A percentile compares a stretch with the other conserved stretches of the same genome.
Conservation (phyloP, 2,797 vertebrate genomes). For the Salarias fasciatus region DNA sequence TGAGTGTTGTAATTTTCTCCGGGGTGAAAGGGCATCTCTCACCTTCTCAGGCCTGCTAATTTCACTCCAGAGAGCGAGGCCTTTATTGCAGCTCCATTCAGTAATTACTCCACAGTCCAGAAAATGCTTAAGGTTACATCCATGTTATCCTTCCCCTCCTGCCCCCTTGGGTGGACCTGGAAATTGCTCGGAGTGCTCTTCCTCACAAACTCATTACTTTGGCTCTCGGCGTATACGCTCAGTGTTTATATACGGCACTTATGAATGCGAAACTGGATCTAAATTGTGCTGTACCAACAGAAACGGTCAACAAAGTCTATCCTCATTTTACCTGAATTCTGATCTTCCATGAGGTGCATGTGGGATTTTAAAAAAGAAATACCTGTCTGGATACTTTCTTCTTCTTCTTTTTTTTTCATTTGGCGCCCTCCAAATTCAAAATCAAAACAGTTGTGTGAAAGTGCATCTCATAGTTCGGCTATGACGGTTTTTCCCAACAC, state of each 20-base stretch:
- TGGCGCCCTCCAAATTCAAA: background rate
- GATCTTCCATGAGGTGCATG: slow-evolving; percentile 23
- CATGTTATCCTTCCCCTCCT: slow-evolving; percentile 37
- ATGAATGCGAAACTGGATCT: slow-evolving; percentile 46
- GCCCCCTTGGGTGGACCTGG: slow-evolving; percentile 48
- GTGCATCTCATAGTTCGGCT: slow-evolving; percentile 11
- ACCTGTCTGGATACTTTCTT: slow-evolving; percentile 12
- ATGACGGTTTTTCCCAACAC: slow-evolving; percentile 39
- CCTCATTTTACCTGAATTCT: slow-evolving; percentile 20
- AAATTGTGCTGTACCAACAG: slow-evolving; percentile 34
- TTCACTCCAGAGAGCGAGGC: slow-evolving; percentile 57
- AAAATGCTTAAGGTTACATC: slow-evolving; percentile 65
- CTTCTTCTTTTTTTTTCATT: slow-evolving; percentile 8
- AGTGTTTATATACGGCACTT: slow-evolving; percentile 8
- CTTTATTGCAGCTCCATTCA: slow-evolving; percentile 67
- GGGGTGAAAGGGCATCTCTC: slow-evolving; percentile 62
- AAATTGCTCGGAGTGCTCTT: slow-evolving; percentile 63
- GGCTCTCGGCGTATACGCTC: slow-evolving; percentile 30
- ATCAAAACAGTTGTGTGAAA: too few species aligned
- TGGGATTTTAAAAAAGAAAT: background rate
- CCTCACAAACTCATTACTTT: slow-evolving; percentile 50
- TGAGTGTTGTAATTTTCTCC: slow-evolving; percentile 62
- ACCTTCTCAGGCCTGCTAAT: slow-evolving; percentile 62
- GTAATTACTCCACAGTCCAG: slow-evolving; percentile 64
- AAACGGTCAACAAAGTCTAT: slow-evolving; percentile 24